These are phyloP conservation scores for Sussaba pulchella DNA, from an alignment of 2,888 invertebrate species.

Conservation along the genomic window DNA sequence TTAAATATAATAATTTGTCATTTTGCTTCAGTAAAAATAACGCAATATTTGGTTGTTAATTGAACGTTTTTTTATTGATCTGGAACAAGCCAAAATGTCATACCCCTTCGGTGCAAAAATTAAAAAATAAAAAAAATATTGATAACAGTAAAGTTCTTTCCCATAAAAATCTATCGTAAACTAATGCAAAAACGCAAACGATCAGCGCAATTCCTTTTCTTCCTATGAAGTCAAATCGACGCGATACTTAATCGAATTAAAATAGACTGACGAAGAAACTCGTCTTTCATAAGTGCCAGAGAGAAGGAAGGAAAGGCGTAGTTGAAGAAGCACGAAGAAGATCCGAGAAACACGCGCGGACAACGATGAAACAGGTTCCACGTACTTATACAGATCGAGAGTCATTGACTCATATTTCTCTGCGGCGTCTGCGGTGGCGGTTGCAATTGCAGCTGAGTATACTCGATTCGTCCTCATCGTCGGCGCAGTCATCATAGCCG, in stretches of 20 bases:
- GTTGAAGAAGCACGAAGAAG: slow-evolving; percentile 2
- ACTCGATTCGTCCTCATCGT: slow-evolving; percentile 35
- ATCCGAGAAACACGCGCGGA: not conserved
- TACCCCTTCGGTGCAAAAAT: too few species aligned
- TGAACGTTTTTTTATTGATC: too few species aligned
- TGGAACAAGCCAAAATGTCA: too few species aligned
- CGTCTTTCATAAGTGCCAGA: not conserved
- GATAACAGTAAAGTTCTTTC: not conserved
- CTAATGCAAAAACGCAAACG: not conserved
- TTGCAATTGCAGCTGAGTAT: slow-evolving; percentile 42
- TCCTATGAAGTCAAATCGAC: too few species aligned
- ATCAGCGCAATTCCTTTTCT: not conserved
- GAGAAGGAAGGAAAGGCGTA: not conserved
- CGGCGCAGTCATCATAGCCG: slow-evolving; percentile 10
- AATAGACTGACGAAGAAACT: too few species aligned
- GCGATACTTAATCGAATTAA: too few species aligned
- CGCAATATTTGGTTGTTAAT: too few species aligned
- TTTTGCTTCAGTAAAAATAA: too few species aligned
- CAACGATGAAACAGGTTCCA: slow-evolving; percentile 73
- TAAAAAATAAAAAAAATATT: not conserved
- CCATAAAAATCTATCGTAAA: not conserved
- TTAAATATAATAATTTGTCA: too few species aligned
- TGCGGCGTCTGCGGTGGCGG: slow-evolving; percentile 56
- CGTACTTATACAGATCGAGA: slow-evolving; percentile 73
- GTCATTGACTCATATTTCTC: slow-evolving; percentile 80